A percentile compares a stretch with the other conserved stretches of the same genome.
Conservation (phyloP, 1,140 invertebrate genomes). For the silkworm (Bombyx mori) region ASM3026992v2 NC_085125.1:12313501-12314000, state of each 20-base stretch:
- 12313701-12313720: conserved; percentile 11
- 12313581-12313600: too few species aligned
- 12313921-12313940: conserved; percentile 10
- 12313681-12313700: not conserved
- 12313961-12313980: not conserved
- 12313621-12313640: too few species aligned
- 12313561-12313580: too few species aligned
- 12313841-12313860: conserved; percentile 11
- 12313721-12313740: conserved; percentile 10
- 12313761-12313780: conserved; percentile 8
- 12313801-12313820: conserved; percentile 10
- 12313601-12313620: too few species aligned
- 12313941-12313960: conserved; percentile 9
- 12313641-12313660: conserved; percentile 4
- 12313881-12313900: conserved; percentile 4
- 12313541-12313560: too few species aligned
- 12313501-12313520: too few species aligned
- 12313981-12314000: not conserved
- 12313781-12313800: conserved; percentile 4
- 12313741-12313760: conserved; percentile 17
- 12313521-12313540: too few species aligned
- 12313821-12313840: conserved; percentile 7
- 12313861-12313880: conserved; percentile 12
- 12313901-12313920: conserved; percentile 9
- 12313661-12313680: conserved; percentile 22